Conservation (phyloP, 2,797 vertebrate species). For the Myiothlypis coronata region DNA sequence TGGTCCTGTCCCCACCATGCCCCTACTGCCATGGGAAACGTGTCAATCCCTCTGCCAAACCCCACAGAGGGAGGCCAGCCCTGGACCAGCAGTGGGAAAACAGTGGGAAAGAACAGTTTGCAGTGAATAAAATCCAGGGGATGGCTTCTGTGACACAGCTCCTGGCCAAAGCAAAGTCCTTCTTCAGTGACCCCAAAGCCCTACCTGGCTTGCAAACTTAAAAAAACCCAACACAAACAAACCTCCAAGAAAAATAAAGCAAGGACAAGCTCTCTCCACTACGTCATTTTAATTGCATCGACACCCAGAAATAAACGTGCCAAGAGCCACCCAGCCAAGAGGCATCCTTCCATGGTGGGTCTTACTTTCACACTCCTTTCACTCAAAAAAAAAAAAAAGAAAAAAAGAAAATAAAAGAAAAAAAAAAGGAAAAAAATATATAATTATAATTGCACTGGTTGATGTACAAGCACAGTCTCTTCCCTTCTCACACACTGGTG, state of each 20-base stretch:
- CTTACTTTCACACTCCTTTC: slow-evolving; percentile 75
- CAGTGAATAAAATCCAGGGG: not conserved
- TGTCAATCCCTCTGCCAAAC: not conserved
- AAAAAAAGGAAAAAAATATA: not conserved
- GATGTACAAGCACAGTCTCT: slow-evolving; percentile 72
- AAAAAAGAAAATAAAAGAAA: too few species aligned
- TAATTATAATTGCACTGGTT: slow-evolving; percentile 84
- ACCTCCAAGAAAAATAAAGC: not conserved
- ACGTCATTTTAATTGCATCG: slow-evolving; percentile 83
- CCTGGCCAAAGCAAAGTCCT: not conserved
- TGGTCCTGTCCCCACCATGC: not conserved
- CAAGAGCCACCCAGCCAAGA: slow-evolving; percentile 70
- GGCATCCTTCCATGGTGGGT: slow-evolving; percentile 63
- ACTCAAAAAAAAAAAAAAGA: slow-evolving; percentile 34
- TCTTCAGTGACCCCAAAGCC: not conserved
- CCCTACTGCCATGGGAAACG: not conserved
- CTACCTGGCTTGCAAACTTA: not conserved
- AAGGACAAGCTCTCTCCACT: slow-evolving; percentile 23
- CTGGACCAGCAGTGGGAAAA: not conserved
- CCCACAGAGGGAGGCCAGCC: not conserved
- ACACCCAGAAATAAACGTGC: slow-evolving; percentile 71
- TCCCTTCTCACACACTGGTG: slow-evolving; percentile 77
- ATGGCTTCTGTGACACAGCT: not conserved
- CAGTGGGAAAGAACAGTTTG: not conserved
- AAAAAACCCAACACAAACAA: not conserved